Evolutionary conservation across 2,113 vertebrate genomes (phyloP), one percentile per base, ranked within the genome.

Genomic region (Heterotis niloticus): DNA sequence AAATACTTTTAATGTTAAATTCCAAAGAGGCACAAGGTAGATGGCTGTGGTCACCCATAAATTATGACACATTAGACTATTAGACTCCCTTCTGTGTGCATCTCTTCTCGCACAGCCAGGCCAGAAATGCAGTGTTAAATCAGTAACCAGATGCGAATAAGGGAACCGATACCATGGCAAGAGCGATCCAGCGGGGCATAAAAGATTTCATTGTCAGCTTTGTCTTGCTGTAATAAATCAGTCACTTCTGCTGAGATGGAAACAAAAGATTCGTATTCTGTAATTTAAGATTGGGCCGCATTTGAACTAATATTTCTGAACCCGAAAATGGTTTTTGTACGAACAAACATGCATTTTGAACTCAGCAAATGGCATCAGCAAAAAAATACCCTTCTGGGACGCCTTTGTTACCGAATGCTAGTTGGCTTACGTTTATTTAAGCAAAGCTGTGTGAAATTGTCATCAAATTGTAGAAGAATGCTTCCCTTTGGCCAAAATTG

Each of bases 11-110:
- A 17, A 64, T 13, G 57, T 81, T 71, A 82, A 79, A 80, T 82
- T 82, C 85, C 85, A 84, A 81, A 82, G 71, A 34, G 82, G 57
- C 24, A 34, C 51, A 34, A 26, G 54, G 20, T 20, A 1, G 18
- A 57, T 80, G 83, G 79, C 81, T 73, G 81, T 74, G 81, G 84
- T 85, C 82, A 67, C 73, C 79, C 82, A 56, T 88, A 84, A 84
- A 87, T 81, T 81, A 88, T 88, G 89, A 89, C 89, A 87, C 83
- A 86, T 87, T 83, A n/a, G n/a, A n/a, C 86, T 83, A 88, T 90
- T 88, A 88, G 76, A 65, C 75, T 78, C 85, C 81, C 24, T n/a
- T 29, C 66, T 64, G 82, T 85, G 86, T 74, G 72, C 79, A 84
- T 86, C 75, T 66, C 66, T 84, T 83, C 80, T 83, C 67, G 79